Conservation (phyloP, 2,797 vertebrate genomes). For the Pyrrhura leucotis region DNA sequence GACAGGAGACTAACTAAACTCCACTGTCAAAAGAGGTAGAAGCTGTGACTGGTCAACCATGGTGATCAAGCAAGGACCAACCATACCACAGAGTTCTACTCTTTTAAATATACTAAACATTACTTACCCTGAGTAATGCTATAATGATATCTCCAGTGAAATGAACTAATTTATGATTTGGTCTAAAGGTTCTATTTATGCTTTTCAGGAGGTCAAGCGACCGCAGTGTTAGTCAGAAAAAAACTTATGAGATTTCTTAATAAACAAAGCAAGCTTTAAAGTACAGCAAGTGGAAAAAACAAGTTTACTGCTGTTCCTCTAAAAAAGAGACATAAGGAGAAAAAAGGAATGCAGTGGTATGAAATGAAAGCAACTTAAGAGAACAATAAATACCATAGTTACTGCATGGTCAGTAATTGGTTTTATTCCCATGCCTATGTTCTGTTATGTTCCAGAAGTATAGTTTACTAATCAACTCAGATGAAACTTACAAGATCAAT, state of each 20-base stretch:
- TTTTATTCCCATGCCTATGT: neutral
- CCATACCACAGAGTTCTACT: neutral
- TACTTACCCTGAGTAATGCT: neutral
- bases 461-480: neutral
- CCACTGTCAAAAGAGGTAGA: neutral
- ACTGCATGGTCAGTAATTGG: neutral
- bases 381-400: neutral
- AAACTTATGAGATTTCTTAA: conserved; percentile 49
- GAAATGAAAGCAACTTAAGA: neutral
- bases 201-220: conserved; percentile 48
- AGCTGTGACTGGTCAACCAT: neutral
- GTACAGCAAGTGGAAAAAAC: neutral
- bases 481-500: neutral
- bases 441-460: neutral
- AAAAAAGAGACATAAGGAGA: neutral
- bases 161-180: conserved; percentile 62
- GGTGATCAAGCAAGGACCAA: neutral
- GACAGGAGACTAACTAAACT: neutral
- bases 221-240: conserved; percentile 51
- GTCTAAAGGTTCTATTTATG: conserved; percentile 44
- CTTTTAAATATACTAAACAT: neutral
- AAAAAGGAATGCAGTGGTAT: neutral
- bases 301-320: conserved; percentile 6
- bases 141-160: conserved; percentile 48
- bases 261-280: conserved; percentile 51